phyloP scores from a whole-genome alignment of 2,113 vertebrate genomes.

The Ursus arctos region DNA sequence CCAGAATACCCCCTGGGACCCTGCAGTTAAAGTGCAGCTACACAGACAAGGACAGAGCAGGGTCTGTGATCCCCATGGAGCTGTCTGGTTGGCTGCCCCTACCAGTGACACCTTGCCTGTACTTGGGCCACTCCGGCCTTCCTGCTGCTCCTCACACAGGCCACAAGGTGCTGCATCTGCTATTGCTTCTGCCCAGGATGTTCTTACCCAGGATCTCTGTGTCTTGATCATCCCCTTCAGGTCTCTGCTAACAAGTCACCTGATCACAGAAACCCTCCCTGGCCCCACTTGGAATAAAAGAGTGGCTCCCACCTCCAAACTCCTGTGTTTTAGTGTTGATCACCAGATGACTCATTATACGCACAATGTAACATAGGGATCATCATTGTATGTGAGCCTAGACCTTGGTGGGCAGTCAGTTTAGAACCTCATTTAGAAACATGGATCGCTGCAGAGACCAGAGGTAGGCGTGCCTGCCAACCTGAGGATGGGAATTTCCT shows the following conservation, averaged over 20 bases:
- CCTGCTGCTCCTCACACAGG: too few species aligned
- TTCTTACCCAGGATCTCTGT: neutral
- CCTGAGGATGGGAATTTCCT: neutral
- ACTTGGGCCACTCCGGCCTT: neutral
- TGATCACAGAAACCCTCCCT: neutral
- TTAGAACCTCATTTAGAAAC: neutral
- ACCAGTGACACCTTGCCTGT: neutral
- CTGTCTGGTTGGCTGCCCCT: neutral
- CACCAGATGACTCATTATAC: neutral
- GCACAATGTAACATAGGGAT: neutral
- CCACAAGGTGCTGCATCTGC: too few species aligned
- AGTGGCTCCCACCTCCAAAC: neutral
- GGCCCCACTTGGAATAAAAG: neutral
- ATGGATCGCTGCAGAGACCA: neutral
- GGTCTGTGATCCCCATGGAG: neutral
- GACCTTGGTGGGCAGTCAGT: neutral
- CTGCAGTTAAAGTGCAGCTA: neutral
- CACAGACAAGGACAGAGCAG: neutral
- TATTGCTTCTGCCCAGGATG: neutral
- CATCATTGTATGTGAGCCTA: neutral
- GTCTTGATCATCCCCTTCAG: neutral
- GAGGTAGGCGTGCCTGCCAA: neutral
- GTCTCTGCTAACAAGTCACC: neutral
- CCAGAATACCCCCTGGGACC: neutral
- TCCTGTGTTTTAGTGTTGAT: neutral